phyloP scores from a whole-genome alignment of 1,140 invertebrate species.

The Archivesica marissinica region DNA sequence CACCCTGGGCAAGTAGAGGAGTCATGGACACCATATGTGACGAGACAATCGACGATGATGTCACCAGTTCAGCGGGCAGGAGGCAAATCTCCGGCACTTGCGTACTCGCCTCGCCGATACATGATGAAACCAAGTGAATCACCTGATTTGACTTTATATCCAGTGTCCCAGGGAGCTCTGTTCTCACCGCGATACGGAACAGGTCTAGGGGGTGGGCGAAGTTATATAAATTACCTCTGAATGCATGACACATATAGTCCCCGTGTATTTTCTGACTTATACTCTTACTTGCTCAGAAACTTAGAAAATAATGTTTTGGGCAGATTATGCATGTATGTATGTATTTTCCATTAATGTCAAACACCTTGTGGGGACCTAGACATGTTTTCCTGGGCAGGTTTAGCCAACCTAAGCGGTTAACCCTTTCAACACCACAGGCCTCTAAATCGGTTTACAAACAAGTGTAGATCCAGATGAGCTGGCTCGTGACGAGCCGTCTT shows the following conservation, averaged over 20 bases:
- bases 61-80: constrained; percentile 25
- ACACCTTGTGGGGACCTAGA: too few species aligned
- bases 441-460: too few species aligned
- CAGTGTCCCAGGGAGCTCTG: constrained; percentile 35
- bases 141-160: constrained; percentile 58
- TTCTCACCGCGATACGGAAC: constrained; percentile 43
- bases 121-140: constrained; percentile 40
- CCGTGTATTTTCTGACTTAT: not conserved
- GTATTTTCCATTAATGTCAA: too few species aligned
- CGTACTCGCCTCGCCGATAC: constrained; percentile 32
- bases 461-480: too few species aligned
- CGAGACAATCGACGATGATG: constrained; percentile 49
- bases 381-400: too few species aligned
- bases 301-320: too few species aligned
- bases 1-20: constrained; percentile 55
- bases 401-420: too few species aligned
- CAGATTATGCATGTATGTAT: too few species aligned
- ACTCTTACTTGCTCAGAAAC: not conserved
- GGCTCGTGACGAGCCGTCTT: too few species aligned
- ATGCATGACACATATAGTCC: not conserved
- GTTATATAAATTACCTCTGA: constrained; percentile 53
- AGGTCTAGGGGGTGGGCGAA: constrained; percentile 38
- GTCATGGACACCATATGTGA: constrained; percentile 60
- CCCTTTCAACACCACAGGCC: too few species aligned
- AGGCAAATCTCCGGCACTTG: constrained; percentile 45